phyloP scores from a whole-genome alignment of 2,797 vertebrate genomes.

The Pangasius sanitwongsei region DNA sequence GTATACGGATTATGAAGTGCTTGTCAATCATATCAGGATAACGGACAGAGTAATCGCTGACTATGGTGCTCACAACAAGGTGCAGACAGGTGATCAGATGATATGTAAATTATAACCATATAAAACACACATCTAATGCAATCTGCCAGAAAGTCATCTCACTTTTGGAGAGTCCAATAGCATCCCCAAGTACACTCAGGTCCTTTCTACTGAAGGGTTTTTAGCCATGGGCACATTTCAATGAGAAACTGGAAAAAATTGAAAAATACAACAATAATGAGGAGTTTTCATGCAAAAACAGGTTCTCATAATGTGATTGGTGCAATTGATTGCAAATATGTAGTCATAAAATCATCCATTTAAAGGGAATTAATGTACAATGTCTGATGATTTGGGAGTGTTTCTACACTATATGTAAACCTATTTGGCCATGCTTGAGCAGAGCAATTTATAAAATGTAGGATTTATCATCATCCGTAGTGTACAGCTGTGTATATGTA shows the following conservation, averaged over 20 bases:
- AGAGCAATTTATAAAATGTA: neutral
- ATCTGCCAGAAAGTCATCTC: neutral
- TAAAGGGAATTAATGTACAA: neutral
- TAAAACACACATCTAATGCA: neutral
- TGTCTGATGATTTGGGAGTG: neutral
- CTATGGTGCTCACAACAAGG: neutral
- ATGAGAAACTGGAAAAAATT: neutral
- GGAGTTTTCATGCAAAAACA: neutral
- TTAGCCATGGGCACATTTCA: neutral
- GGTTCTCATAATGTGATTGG: neutral
- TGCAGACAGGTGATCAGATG: neutral
- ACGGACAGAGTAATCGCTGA: neutral
- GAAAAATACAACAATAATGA: neutral
- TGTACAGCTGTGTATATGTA: neutral
- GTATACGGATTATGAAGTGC: neutral
- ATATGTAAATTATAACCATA: neutral
- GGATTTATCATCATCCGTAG: neutral
- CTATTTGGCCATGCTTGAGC: neutral
- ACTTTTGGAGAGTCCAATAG: neutral
- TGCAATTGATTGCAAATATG: neutral
- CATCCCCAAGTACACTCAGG: neutral
- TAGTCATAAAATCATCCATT: neutral
- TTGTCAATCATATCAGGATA: neutral
- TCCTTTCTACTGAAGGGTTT: neutral
- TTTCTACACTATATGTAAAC: neutral